Evolutionary conservation across 2,113 vertebrate species (phyloP).

Genomic region (Upupa epops): DNA sequence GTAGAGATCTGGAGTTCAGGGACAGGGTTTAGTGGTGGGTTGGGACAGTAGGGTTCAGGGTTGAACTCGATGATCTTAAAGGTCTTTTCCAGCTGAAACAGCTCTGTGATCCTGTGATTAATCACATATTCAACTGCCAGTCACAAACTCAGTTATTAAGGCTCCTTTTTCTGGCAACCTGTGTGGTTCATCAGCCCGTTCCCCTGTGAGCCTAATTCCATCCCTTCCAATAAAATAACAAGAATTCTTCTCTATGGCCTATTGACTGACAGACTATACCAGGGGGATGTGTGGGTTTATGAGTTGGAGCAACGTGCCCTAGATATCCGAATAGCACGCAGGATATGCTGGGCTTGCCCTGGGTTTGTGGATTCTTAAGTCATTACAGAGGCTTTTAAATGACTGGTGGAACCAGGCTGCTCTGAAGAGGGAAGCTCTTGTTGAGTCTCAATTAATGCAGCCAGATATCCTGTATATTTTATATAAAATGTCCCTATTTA

Average conservation of each 20-base stretch:
- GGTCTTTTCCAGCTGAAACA: too few species aligned
- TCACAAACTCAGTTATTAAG: not conserved
- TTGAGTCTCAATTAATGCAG: not conserved
- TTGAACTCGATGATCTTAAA: too few species aligned
- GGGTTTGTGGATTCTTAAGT: not conserved
- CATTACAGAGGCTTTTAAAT: not conserved
- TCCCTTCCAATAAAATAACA: not conserved
- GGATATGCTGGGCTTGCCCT: not conserved
- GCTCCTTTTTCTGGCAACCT: not conserved
- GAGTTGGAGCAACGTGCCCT: not conserved
- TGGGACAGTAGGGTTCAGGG: too few species aligned
- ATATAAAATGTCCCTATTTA: not conserved
- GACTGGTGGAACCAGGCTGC: not conserved
- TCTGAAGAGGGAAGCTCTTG: not conserved
- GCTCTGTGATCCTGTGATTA: too few species aligned
- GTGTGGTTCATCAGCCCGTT: not conserved
- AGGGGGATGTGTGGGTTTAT: accelerated
- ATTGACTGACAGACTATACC: not conserved
- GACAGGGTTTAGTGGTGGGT: too few species aligned
- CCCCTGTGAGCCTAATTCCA: not conserved
- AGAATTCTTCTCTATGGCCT: not conserved
- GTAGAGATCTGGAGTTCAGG: too few species aligned
- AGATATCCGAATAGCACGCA: not conserved
- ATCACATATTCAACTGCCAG: not conserved
- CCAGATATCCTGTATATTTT: not conserved